These are phyloP conservation scores for Bergia sp. DNA, from an alignment of 92 coral and sea anemone genomes.

Conservation along the genomic window DNA sequence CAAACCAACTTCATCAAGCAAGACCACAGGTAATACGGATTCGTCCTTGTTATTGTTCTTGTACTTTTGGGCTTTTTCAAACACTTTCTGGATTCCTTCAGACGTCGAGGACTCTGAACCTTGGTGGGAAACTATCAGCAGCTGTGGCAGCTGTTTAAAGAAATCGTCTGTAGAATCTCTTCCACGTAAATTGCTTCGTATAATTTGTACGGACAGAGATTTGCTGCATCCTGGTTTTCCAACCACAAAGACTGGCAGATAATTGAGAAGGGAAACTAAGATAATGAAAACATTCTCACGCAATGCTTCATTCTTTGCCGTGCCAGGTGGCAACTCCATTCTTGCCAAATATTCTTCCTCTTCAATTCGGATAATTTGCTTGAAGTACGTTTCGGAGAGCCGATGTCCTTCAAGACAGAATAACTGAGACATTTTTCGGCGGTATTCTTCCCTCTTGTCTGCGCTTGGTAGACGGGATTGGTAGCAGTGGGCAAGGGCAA, in stretches of 20 bases:
- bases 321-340: conserved; percentile 45
- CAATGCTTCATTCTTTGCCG: conserved; percentile 46
- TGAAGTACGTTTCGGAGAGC: neutral
- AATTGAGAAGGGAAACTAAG: conserved; percentile 32
- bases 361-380: conserved; percentile 41
- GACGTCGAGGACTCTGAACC: conserved; percentile 50
- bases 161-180: conserved; percentile 45
- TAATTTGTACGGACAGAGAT: conserved; percentile 38
- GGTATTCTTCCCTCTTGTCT: conserved; percentile 27
- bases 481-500: conserved; percentile 50
- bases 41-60: conserved; percentile 15
- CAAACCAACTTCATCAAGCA: conserved; percentile 39
- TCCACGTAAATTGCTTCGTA: conserved; percentile 50
- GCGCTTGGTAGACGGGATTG: conserved; percentile 36
- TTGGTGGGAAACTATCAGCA: conserved; percentile 34
- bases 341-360: conserved; percentile 36
- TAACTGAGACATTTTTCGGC: conserved; percentile 12
- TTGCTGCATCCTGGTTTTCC: conserved; percentile 52
- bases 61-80: conserved; percentile 32
- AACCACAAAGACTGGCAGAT: conserved; percentile 40
- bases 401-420: neutral
- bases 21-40: conserved; percentile 29
- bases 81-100: conserved; percentile 42
- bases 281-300: conserved; percentile 47
- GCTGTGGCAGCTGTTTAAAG: conserved; percentile 37